Conservation (phyloP, 2,113 vertebrate genomes). For the Furnarius figulus region DNA sequence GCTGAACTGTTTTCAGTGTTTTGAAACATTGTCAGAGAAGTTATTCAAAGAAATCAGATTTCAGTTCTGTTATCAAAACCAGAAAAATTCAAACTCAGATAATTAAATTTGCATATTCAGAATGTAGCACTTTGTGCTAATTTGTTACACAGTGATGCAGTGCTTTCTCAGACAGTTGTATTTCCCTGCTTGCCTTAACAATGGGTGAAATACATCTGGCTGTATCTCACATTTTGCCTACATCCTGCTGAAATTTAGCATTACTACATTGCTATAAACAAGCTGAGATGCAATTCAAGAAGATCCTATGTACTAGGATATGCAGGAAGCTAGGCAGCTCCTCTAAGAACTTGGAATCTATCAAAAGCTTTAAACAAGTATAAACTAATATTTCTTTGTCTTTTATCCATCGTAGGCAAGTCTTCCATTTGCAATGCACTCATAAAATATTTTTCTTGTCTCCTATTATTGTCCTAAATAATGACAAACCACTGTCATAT, state of each 20-base stretch:
- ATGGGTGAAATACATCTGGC: background rate
- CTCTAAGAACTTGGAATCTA: background rate
- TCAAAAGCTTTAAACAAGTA: background rate
- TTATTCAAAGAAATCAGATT: background rate
- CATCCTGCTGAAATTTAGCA: accelerated
- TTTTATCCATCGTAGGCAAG: background rate
- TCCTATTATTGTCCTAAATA: background rate
- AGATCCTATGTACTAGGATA: background rate
- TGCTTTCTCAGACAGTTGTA: background rate
- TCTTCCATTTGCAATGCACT: background rate
- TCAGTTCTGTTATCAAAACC: background rate
- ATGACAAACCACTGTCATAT: background rate
- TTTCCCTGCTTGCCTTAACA: background rate
- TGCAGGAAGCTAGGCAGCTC: background rate
- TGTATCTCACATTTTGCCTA: background rate
- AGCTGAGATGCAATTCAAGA: background rate
- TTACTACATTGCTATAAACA: background rate
- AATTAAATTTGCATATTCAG: background rate
- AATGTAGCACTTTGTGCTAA: background rate
- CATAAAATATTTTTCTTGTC: background rate
- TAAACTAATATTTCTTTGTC: background rate
- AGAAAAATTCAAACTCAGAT: background rate
- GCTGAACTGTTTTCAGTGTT: background rate
- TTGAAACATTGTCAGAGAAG: background rate
- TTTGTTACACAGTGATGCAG: background rate